Evolutionary conservation across 2,888 invertebrate species (phyloP).

Genomic region (Eristalinus aeneus): DNA sequence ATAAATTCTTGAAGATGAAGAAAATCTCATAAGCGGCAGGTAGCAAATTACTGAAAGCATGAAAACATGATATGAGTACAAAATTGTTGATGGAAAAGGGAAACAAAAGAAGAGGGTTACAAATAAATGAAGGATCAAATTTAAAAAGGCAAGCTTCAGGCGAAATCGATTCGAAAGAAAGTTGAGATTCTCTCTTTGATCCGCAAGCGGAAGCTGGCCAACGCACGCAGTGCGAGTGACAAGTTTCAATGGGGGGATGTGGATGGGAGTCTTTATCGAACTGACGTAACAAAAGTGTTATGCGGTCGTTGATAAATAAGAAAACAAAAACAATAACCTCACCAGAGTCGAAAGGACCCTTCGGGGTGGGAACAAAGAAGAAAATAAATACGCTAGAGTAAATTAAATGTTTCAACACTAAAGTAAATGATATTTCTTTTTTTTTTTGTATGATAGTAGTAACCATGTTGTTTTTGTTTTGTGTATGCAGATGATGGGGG

Average conservation of each 20-base stretch:
- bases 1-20: conserved; percentile 63
- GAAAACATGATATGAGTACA: not conserved
- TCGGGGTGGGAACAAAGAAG: not conserved
- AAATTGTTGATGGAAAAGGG: not conserved
- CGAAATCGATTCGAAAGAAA: conserved; percentile 33
- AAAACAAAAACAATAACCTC: not conserved
- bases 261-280: conserved; percentile 61
- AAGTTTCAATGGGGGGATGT: not conserved
- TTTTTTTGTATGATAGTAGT: conserved; percentile 38
- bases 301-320: conserved; percentile 72
- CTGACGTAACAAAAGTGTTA: conserved; percentile 73
- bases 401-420: conserved; percentile 16
- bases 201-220: conserved; percentile 9
- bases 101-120: not conserved
- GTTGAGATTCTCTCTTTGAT: conserved; percentile 52
- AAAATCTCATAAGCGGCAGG: conserved; percentile 56
- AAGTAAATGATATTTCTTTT: conserved; percentile 37
- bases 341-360: not conserved
- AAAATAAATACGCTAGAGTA: not conserved
- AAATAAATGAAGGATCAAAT: conserved; percentile 8
- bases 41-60: conserved; percentile 35
- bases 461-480: conserved; percentile 46
- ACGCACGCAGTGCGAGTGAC: not conserved
- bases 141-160: not conserved
- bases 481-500: conserved; percentile 50